Conservation (phyloP, 2,113 vertebrate species). For the Sorex araneus region DNA sequence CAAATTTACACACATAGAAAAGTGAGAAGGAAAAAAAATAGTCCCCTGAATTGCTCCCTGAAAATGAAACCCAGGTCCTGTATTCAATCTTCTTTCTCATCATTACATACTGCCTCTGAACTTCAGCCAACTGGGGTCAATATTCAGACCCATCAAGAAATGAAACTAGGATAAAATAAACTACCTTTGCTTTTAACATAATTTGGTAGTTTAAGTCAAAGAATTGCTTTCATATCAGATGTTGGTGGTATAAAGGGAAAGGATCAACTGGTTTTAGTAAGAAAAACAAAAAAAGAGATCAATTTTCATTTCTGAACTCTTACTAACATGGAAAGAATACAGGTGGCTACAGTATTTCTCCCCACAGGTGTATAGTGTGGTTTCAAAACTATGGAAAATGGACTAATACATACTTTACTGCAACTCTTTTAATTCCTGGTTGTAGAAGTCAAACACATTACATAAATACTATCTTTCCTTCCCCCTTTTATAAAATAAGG, state of each 20-base stretch:
- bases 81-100: not conserved
- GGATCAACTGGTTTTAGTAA: not conserved
- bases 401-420: not conserved
- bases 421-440: constrained; percentile 15
- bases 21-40: not conserved
- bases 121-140: not conserved
- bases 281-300: not conserved
- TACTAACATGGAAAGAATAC: constrained; percentile 17
- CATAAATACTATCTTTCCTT: constrained; percentile 3
- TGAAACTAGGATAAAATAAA: not conserved
- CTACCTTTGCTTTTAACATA: not conserved
- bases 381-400: not conserved
- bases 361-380: not conserved
- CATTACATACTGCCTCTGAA: not conserved
- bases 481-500: not conserved
- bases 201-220: constrained; percentile 14
- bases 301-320: constrained; percentile 16
- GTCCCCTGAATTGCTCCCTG: not conserved
- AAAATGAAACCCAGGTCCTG: not conserved
- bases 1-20: not conserved
- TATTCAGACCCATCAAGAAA: not conserved
- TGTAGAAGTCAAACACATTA: constrained; percentile 20
- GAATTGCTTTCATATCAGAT: constrained; percentile 7
- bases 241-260: not conserved
- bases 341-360: no score